phyloP scores from a whole-genome alignment of 2,888 invertebrate species.

The Caenorhabditis afra region DNA sequence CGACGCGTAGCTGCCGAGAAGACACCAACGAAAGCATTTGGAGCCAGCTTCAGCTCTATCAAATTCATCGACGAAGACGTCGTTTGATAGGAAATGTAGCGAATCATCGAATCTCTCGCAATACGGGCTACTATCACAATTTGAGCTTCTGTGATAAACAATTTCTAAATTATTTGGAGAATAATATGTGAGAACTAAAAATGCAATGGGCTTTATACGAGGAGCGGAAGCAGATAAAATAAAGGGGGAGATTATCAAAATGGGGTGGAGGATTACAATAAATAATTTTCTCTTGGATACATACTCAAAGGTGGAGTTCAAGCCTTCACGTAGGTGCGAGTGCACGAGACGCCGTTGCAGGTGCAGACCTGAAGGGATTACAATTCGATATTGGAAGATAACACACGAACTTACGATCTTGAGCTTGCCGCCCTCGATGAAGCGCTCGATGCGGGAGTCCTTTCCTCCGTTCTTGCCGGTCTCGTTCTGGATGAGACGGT shows the following conservation, averaged over 20 bases:
- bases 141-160: conserved; percentile 40
- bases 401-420: conserved; percentile 64
- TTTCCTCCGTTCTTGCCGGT: conserved; percentile 72
- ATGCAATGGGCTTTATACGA: conserved; percentile 6
- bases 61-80: conserved; percentile 72
- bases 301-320: background rate
- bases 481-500: conserved; percentile 75
- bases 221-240: conserved; percentile 26
- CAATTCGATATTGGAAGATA: background rate
- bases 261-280: conserved; percentile 43
- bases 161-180: too few relatives aligned
- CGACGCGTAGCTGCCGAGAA: conserved; percentile 53
- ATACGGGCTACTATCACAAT: conserved; percentile 31
- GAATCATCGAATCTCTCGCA: conserved; percentile 33
- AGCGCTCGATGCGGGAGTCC: conserved; percentile 73
- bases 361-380: conserved; percentile 57
- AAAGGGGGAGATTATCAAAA: conserved; percentile 11
- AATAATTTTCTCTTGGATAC: conserved; percentile 28
- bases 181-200: conserved; percentile 5
- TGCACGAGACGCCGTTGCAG: conserved; percentile 67
- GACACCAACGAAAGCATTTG: conserved; percentile 66
- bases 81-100: conserved; percentile 29
- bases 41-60: conserved; percentile 70
- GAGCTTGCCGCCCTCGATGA: conserved; percentile 73
- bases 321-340: conserved; percentile 68